Evolutionary conservation across 2,113 vertebrate species (phyloP), one percentile per base, ranked within the genome.

Genomic region (Callipepla californica): DNA sequence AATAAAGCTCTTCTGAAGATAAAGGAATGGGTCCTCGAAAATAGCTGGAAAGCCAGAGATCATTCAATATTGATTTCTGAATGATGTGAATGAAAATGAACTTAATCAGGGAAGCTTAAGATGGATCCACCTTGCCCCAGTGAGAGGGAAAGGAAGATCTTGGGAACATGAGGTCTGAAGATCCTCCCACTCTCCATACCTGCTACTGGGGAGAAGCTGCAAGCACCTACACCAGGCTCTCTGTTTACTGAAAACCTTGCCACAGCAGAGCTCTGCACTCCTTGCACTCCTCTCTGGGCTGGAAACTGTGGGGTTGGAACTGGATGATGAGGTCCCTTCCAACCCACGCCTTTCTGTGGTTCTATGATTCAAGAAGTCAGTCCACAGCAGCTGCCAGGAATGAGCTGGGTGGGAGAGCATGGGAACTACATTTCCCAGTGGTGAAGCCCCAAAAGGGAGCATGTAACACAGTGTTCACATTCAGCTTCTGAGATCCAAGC

Each of bases 41-140:
- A 51, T 0, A 0, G 1, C 11, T 4, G 3, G 9, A 40, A 89
- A 80, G 55, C 8, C 40, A 42, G 3, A 15, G 23, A 36, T 58
- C 28, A 36, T 25, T 28, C 58, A 17, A 2, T 32, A 38, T 12
- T 10, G 4, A 13, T 68, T 61, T 30, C 28, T 68, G 32, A 53
- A 42, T 14, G 17, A 10, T 59, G 38, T 32, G 50, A 10, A 34
- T 26, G 11, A 59, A 22, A 53, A 8, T 30, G 32, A 70, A 38
- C 9, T 70, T 32, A 21, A 34, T 28, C 30, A 26, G 57, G 77
- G 45, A 77, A 53, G 7, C 32, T 16, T 93, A 47, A 55, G 65
- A 11, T 23, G 16, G 57, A 70, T 19, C 26, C 25, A 9, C 23
- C 18, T 9, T 55, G 7, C n/a, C 6, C n/a, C 3, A 5, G 20